Base-by-base conservation (phyloP, 2,113 vertebrate genomes). In the Hirundichthys speculiger region DNA sequence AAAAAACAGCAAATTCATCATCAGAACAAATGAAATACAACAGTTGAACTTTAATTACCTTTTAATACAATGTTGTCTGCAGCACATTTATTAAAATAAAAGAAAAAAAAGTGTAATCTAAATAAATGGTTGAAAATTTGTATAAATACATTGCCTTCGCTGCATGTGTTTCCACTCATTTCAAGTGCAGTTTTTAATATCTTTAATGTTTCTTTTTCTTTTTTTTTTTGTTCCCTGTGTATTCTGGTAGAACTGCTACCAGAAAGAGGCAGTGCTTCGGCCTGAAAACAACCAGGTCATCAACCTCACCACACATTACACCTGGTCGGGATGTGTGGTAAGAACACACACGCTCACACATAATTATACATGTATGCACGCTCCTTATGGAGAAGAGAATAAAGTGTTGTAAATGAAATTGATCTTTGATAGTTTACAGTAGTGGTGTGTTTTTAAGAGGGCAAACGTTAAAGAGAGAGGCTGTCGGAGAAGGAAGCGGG, bases 241-340 rank as follows among this genome's bases (percentile, higher is more conserved):
- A 13, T 11, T 18, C 43, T 39, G 22, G 18, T 84, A 97, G 95
- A 94, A 94, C 80, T 97, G 96, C 80, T 91, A 96, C 84, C 93
- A 94, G 86, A 96, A 95, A 77, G 96, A 97, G 88, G 94, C 94
- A 0, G 96, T 96, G 43, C 92, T 97, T 72, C 91, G 95, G 50
- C 95, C 96, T 0, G 95, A 96, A 79, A 97, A 97, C 82, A 96
- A 96, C 89, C 96, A 97, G 80, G 96, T 97, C 84, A 97, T 97
- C 87, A 97, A 97, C 86, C 93, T 97, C 34, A 97, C 95, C 62
- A 97, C 96, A 2, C 93, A 90, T 73, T 97, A 96, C 75, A 95
- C 94, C 49, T 97, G 96, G 96, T 96, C 96, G 1, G 95, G 95
- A 54, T 97, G 96, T 82, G 93, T 93, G 94, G 96, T 97, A 87